Evolutionary conservation across 2,888 invertebrate species (phyloP).

Genomic region (Ormyrus thymus): DNA sequence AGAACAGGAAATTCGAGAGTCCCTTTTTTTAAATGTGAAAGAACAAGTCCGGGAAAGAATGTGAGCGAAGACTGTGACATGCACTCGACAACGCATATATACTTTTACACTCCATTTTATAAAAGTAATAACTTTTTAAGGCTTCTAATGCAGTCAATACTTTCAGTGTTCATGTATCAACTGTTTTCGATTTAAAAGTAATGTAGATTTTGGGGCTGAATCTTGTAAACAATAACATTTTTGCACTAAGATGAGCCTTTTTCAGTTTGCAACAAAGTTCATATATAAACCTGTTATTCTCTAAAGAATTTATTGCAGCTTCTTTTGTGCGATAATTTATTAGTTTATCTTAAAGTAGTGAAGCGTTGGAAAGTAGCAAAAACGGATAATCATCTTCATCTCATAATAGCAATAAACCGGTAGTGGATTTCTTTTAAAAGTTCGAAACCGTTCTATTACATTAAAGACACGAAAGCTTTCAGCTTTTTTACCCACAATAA

Average conservation of each 20-base stretch:
- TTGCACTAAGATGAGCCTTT: slow-evolving; percentile 9
- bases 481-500: no score
- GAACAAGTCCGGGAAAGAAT: slow-evolving; percentile 34
- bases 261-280: not conserved
- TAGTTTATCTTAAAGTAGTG: no score
- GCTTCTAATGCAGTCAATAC: not conserved
- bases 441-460: no score
- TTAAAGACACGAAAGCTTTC: no score
- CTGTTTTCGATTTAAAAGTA: no score
- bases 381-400: no score
- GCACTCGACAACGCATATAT: not conserved
- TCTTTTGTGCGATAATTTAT: no score
- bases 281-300: not conserved
- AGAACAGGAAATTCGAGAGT: slow-evolving; percentile 43
- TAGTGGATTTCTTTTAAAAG: no score
- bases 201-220: not conserved
- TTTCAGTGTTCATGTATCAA: no score
- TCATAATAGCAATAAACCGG: no score
- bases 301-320: not conserved
- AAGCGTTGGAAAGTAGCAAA: no score
- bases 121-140: slow-evolving; percentile 7
- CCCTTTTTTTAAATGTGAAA: slow-evolving; percentile 26
- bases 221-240: slow-evolving; percentile 22
- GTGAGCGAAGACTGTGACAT: slow-evolving; percentile 18
- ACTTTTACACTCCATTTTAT: slow-evolving; percentile 11